Percentiles rank a stretch among this genome's conserved stretches.
Conservation (phyloP, 2,797 vertebrate species). For the Linurgus olivaceus region DNA sequence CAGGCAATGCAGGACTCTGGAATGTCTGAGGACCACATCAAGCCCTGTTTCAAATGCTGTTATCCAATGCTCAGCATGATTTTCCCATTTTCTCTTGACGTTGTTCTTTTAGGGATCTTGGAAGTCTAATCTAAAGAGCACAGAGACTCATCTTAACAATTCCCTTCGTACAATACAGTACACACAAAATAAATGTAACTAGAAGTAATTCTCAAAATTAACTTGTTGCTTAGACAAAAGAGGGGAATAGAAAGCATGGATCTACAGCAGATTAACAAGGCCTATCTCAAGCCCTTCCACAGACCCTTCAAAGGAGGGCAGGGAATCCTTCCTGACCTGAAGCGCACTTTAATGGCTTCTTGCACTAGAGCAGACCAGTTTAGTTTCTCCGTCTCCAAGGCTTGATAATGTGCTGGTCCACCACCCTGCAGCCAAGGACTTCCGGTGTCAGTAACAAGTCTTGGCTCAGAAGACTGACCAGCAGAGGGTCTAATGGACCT, state of each 20-base stretch:
- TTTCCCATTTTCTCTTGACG: not conserved
- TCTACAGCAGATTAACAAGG: not conserved
- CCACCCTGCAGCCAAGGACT: not conserved
- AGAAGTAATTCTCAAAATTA: not conserved
- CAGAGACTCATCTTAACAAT: not conserved
- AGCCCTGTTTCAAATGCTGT: not conserved
- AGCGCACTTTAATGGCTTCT: not conserved
- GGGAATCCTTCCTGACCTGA: not conserved
- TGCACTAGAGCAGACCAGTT: not conserved
- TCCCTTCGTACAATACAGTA: not conserved
- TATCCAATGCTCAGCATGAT: not conserved
- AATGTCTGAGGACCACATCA: not conserved
- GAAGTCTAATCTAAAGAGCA: not conserved
- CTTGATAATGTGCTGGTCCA: not conserved
- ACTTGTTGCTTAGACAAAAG: not conserved
- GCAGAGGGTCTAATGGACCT: not conserved
- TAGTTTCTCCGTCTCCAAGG: not conserved
- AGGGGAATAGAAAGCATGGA: not conserved
- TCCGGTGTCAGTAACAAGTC: not conserved
- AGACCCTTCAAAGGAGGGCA: not conserved
- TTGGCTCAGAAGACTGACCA: not conserved
- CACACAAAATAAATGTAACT: not conserved
- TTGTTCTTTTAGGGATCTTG: not conserved
- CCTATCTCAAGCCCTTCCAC: not conserved
- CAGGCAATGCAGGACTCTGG: not conserved